Conservation (phyloP, 30 jellyfish, hydroid and myxozoan genomes). For the Cassiopea andromeda region DNA sequence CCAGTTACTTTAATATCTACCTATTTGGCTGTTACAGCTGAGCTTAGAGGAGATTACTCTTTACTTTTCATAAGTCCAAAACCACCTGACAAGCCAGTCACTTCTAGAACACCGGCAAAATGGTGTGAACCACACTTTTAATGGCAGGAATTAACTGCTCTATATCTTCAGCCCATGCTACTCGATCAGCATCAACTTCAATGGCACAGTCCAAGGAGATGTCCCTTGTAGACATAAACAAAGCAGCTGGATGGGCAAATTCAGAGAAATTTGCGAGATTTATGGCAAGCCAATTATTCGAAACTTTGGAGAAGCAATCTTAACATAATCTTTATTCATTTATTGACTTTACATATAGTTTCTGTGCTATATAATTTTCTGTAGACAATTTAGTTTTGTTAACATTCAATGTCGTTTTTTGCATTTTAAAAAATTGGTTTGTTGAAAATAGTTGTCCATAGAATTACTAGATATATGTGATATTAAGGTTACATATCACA, state of each 20-base stretch:
- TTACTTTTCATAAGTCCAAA: slow-evolving; percentile 14
- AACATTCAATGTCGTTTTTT: not conserved
- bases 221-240: slow-evolving; percentile 6
- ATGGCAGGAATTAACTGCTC: slow-evolving; percentile 6
- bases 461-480: no score
- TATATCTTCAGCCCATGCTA: slow-evolving; percentile 21
- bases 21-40: slow-evolving; percentile 23
- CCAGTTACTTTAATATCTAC: slow-evolving; percentile 18
- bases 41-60: slow-evolving; percentile 9
- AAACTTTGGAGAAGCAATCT: not conserved
- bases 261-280: slow-evolving; percentile 7
- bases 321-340: not conserved
- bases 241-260: slow-evolving; percentile 52
- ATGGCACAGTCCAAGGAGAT: slow-evolving; percentile 7
- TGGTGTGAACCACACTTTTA: slow-evolving; percentile 2
- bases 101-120: slow-evolving; percentile 11
- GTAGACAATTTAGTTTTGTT: not conserved
- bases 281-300: not conserved
- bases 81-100: slow-evolving; percentile 17
- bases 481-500: no score
- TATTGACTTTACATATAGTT: not conserved
- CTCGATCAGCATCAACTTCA: slow-evolving; percentile 23
- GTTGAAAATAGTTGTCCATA: not conserved
- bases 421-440: not conserved
- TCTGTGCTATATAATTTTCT: not conserved